Evolutionary conservation across 2,888 invertebrate genomes (phyloP).

Genomic region (Luperina testacea): DNA sequence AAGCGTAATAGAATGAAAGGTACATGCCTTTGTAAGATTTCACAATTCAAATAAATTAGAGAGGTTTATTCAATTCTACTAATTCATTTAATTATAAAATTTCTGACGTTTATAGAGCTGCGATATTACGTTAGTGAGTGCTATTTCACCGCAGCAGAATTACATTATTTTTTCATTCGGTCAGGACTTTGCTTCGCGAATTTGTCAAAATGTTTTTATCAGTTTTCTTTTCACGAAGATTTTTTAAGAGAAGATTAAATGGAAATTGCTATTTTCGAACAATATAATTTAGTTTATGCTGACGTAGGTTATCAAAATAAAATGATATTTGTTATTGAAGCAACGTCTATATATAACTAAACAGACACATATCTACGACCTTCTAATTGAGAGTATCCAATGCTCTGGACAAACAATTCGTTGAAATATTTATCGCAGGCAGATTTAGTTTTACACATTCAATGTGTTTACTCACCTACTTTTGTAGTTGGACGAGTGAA

Average conservation of each 20-base stretch:
- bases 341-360: conserved; percentile 3
- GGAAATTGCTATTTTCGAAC: background rate
- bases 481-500: conserved; percentile 34
- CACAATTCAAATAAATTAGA: conserved; percentile 43
- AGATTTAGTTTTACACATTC: conserved; percentile 53
- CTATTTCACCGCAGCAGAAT: conserved; percentile 10
- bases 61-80: conserved; percentile 47
- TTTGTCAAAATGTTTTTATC: background rate
- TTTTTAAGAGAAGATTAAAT: background rate
- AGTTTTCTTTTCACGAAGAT: background rate
- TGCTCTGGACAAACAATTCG: conserved; percentile 33
- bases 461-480: conserved; percentile 57
- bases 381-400: conserved; percentile 27
- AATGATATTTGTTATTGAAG: conserved; percentile 21
- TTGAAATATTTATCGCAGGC: conserved; percentile 57
- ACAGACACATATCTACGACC: conserved; percentile 6
- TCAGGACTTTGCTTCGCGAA: background rate
- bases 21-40: conserved; percentile 43
- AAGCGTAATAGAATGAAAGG: conserved; percentile 51
- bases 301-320: conserved; percentile 27
- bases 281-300: conserved; percentile 3
- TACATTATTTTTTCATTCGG: conserved; percentile 8
- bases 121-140: conserved; percentile 11
- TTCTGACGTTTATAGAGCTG: conserved; percentile 32
- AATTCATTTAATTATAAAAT: conserved; percentile 45